A percentile compares a stretch with the other conserved stretches of the same genome.
These are phyloP conservation scores for Gobionotothen gibberifrons DNA, from an alignment of 2,797 vertebrate genomes.

Conservation along the genomic window DNA sequence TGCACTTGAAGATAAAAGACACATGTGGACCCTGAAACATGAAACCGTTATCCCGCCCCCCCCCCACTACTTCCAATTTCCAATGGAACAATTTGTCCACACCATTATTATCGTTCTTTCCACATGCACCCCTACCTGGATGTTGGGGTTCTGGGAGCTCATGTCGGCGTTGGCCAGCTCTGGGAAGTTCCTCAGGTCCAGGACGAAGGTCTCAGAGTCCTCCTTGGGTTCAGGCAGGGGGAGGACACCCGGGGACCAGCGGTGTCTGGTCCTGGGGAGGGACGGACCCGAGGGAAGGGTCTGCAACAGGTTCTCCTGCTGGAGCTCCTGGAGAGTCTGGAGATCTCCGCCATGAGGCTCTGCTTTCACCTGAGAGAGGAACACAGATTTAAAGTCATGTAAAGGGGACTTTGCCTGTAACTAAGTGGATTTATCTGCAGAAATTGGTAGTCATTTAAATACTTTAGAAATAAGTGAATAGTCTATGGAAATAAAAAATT, in stretches of 20 bases:
- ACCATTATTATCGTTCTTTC: background rate
- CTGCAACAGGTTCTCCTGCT: conserved; percentile 70
- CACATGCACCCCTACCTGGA: conserved; percentile 82
- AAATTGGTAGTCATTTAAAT: no score
- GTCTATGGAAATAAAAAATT: no score
- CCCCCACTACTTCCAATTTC: background rate
- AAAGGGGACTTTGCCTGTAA: no score
- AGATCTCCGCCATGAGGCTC: conserved; percentile 37
- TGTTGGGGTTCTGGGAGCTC: conserved; percentile 88
- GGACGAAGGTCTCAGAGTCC: conserved; percentile 81
- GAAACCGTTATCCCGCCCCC: no score
- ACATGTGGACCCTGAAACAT: no score
- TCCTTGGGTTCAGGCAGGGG: conserved; percentile 53
- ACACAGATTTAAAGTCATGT: no score
- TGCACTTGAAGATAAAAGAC: no score
- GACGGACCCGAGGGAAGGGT: conserved; percentile 60
- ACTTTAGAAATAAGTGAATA: no score
- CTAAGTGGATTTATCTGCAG: no score
- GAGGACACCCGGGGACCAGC: conserved; percentile 58
- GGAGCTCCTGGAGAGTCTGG: conserved; percentile 60
- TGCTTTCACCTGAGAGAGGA: conserved; percentile 70
- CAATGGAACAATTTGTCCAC: background rate
- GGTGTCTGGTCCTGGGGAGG: conserved; percentile 60
- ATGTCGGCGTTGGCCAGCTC: conserved; percentile 86
- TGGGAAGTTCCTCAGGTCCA: conserved; percentile 89